Base-by-base conservation (phyloP, 2,888 invertebrate species). In the Chelonus formosanus region DNA sequence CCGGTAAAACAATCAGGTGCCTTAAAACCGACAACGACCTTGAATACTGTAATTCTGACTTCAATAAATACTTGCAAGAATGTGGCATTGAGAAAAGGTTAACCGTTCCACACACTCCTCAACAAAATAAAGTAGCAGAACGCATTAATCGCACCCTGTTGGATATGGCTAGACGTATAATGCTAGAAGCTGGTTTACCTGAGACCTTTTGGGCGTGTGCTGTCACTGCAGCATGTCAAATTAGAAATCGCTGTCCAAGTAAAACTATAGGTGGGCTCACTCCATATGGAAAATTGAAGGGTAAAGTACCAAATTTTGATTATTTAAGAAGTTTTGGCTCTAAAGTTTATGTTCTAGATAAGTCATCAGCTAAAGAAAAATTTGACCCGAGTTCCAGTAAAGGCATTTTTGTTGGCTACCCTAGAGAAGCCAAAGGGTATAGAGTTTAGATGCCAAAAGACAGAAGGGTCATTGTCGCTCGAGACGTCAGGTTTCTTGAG, bases 141-240 rank as follows among this genome's bases (percentile, higher is more conserved):
- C 47, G 73, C 6, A 65, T 68, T 43, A 75, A 75, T 62, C 55
- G 72, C 5, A 74, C 75, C 4, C 57, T 75, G 3, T 43, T 74
- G 3, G 73, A 75, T 8, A 74, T 70, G 68, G 75, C 75, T 7
- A 67, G 76, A 59, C 71, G 71, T 31, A 36, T 72, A 56, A 48
- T 76, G 40, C 43, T 73, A 4, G 67, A 76, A 44, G 66, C 75
- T n/a, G 64, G 65, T 10, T 58, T 78, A 31, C 66, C 72, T 5
- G 45, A 52, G 52, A 36, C 50, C 6, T 75, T 76, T 60, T 76
- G 76, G 75, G 74, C 74, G 20, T 74, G 76, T 68, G 5, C 45
- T 0, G 32, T 57, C 1, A 63, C 63, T 3, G 70, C 73, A 7
- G 71, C 75, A 3, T 65, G 56, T 3, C 71, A 72, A 35, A 35